A percentile compares a stretch with the other conserved stretches of the same genome.
Conservation (phyloP, 1,140 invertebrate genomes). For the Drosophila pectinifera region DNA sequence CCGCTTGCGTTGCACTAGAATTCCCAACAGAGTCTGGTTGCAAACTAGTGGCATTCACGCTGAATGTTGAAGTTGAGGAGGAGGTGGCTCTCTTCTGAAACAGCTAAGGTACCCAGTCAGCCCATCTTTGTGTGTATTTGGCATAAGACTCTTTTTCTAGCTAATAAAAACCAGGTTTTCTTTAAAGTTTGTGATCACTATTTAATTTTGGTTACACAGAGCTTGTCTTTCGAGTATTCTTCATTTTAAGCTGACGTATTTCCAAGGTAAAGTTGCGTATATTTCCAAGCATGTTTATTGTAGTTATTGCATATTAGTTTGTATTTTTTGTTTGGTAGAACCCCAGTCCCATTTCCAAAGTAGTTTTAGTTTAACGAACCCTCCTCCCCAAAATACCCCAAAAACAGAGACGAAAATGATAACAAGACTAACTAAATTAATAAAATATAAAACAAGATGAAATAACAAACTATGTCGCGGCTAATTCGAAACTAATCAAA, state of each 20-base stretch:
- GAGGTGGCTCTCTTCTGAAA: too few relatives aligned
- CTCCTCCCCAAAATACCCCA: neutral
- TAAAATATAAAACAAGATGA: neutral
- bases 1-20: too few relatives aligned
- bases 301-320: slow-evolving; percentile 2
- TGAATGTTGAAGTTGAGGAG: too few relatives aligned
- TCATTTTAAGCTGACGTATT: slow-evolving; percentile 21
- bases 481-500: slow-evolving; percentile 8
- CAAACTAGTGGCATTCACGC: too few relatives aligned
- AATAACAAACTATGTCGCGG: slow-evolving; percentile 1
- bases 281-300: slow-evolving; percentile 15
- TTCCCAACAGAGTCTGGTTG: too few relatives aligned
- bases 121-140: too few relatives aligned
- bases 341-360: neutral
- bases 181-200: too few relatives aligned
- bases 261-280: slow-evolving; percentile 39
- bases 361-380: slow-evolving; percentile 28
- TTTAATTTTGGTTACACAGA: neutral
- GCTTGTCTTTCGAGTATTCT: neutral
- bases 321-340: slow-evolving; percentile 2
- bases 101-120: too few relatives aligned
- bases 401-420: neutral
- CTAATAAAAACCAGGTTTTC: too few relatives aligned
- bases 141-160: too few relatives aligned
- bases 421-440: slow-evolving; percentile 11